Evolutionary conservation across 2,797 vertebrate genomes (phyloP).

Genomic region (Cynodonichthys magdalenae): DNA sequence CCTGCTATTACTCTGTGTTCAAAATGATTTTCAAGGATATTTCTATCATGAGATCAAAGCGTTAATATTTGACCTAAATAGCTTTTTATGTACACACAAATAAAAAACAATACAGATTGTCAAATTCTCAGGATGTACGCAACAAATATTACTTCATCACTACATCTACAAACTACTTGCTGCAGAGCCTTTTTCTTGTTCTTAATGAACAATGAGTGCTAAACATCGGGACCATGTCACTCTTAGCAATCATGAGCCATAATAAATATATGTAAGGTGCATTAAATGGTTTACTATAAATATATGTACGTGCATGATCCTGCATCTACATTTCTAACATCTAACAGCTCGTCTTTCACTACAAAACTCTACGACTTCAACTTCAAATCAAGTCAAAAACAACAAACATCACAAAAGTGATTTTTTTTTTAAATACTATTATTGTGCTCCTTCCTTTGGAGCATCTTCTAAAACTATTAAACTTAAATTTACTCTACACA

Average conservation of each 20-base stretch:
- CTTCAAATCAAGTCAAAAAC: constrained; percentile 4
- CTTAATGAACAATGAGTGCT: too few relatives aligned
- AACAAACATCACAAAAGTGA: neutral
- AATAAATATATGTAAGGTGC: too few relatives aligned
- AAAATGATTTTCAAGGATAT: neutral
- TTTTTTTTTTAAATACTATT: neutral
- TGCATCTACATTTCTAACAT: constrained; percentile 21
- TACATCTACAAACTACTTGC: neutral
- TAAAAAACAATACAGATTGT: neutral
- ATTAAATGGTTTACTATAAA: too few relatives aligned
- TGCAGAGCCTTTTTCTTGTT: neutral
- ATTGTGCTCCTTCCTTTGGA: constrained; percentile 3
- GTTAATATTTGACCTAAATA: neutral
- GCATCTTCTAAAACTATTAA: constrained; percentile 18
- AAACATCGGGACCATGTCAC: too few relatives aligned
- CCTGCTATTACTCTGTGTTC: neutral
- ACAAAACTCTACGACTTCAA: constrained; percentile 22
- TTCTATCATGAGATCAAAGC: neutral
- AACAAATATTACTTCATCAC: neutral
- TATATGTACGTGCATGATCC: too few relatives aligned
- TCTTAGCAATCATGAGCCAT: too few relatives aligned
- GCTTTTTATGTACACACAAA: neutral
- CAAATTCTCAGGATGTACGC: neutral
- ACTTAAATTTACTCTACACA: constrained; percentile 24
- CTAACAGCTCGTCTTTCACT: neutral